Evolutionary conservation across 2,113 vertebrate genomes (phyloP), one percentile per base, ranked within the genome.

Genomic region (Columba janthina): DNA sequence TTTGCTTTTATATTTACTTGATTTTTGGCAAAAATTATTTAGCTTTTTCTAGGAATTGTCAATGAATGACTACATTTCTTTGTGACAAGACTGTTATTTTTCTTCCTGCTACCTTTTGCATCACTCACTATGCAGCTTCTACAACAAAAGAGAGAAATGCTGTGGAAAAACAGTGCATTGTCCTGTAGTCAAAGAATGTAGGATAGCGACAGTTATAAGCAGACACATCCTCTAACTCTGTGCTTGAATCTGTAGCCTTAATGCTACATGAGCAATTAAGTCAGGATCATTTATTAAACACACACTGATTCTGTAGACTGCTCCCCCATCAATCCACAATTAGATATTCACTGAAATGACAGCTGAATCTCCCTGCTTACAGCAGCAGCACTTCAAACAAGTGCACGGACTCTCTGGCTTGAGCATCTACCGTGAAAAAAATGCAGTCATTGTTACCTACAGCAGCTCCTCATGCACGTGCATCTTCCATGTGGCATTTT

Each of bases 401-500:
- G 31, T 11, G 28, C 51, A 77, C 31, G 64, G 10, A 84, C 57
- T 83, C 58, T 73, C 58, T 69, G 57, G 26, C 50, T 14, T 83
- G 44, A 88, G 54, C 56, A 81, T 29, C 60, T 64, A 51, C 3
- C 7, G 54, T 46, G 28, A 80, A 96, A 96, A 60, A 96, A n/a
- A 22, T 31, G 22, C 50, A 93, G 85, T 66, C 46, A 32, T 17
- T n/a, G 26, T 72, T 91, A 94, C 29, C 44, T 61, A 73, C 4
- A 94, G 89, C 64, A 95, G 89, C 67, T 89, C 93, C 66, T 65
- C 86, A 87, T 42, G 71, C 48, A 91, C 24, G 51, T 81, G 70
- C 40, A 69, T 90, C 93, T 89, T 92, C 85, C 62, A 79, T 32
- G 78, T 81, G 77, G 76, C 60, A 95, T 88, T 97, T 96, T 83